These are phyloP conservation scores for Cosmopolites sordidus DNA, from an alignment of 2,888 invertebrate genomes.

Conservation along the genomic window DNA sequence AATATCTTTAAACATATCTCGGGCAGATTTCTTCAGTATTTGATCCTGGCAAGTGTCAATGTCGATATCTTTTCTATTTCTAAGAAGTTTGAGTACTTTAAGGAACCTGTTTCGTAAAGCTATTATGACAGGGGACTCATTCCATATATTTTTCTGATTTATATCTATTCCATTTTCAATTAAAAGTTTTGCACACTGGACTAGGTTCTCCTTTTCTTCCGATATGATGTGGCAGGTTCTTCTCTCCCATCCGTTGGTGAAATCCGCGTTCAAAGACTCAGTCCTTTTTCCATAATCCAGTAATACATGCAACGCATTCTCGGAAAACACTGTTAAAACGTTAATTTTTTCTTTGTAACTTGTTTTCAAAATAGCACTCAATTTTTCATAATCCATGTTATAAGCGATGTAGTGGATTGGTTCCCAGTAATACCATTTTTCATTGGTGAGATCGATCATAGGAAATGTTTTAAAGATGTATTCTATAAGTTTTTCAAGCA, in stretches of 20 bases:
- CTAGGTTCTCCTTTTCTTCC: slow-evolving; percentile 26
- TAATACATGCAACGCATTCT: slow-evolving; percentile 35
- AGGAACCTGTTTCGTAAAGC: slow-evolving; percentile 30
- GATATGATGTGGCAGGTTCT: slow-evolving; percentile 27
- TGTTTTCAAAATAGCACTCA: slow-evolving; percentile 22
- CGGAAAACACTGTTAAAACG: slow-evolving; percentile 31
- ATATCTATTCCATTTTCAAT: slow-evolving; percentile 32
- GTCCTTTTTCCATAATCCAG: slow-evolving; percentile 29
- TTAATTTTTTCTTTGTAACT: slow-evolving; percentile 22
- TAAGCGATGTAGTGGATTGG: slow-evolving; percentile 33
- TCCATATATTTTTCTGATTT: slow-evolving; percentile 35
- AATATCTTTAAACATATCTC: slow-evolving; percentile 30
- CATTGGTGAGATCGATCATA: slow-evolving; percentile 24
- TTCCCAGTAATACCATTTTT: slow-evolving; percentile 33
- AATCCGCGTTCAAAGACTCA: slow-evolving; percentile 24
- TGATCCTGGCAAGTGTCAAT: slow-evolving; percentile 29
- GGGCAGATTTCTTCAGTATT: slow-evolving; percentile 24
- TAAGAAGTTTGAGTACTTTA: slow-evolving; percentile 24
- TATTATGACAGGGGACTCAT: slow-evolving; percentile 34
- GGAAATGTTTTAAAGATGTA: slow-evolving; percentile 6
- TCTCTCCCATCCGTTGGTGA: slow-evolving; percentile 30
- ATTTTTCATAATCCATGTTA: slow-evolving; percentile 25
- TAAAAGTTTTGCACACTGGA: slow-evolving; percentile 29
- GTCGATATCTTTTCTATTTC: slow-evolving; percentile 26
- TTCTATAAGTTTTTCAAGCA: slow-evolving; percentile 6